Base-by-base conservation (phyloP, 2,888 invertebrate genomes). In the Eilema depressum region DNA sequence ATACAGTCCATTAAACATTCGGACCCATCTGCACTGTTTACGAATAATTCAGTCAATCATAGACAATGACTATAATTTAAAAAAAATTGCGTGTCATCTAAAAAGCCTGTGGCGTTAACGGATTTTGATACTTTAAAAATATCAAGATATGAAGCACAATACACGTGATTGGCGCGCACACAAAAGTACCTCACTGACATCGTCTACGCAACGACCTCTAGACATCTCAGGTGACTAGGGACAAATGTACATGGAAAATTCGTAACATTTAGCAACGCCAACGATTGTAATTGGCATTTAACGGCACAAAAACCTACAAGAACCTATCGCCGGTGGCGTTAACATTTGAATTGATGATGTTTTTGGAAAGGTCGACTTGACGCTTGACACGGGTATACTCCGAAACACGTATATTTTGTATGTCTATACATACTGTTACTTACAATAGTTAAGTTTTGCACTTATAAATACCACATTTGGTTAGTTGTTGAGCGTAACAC, bases 151-250 rank as follows among this genome's bases (percentile, higher is more conserved):
- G 70, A 69, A 74, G 72, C 79, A 79, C 72, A 75, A 75, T 85
- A 86, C 89, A 90, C 87, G 88, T 88, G 90, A 91, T 90, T 89
- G 88, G 87, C 89, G 86, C 88, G 86, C 88, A 87, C 83, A 82
- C 75, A 71, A 79, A 85, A 83, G 85, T 83, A 85, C 80, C 84
- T 83, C 83, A 79, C 82, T 80, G 81, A 78, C 81, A 78, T 79
- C 86, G 82, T 83, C 85, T 85, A 84, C 84, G 83, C 86, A 80
- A 80, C 88, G 93, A 93, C 93, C 93, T 93, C 91, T 87, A 93
- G 93, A 92, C 93, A 86, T 79, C 83, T 83, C 91, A 93, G 93
- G 92, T 93, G 90, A 88, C 86, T 87, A 86, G 75, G 84, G 81
- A 71, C 83, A 78, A 79, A 78, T 74, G 83, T 79, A 83, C 78